Base-by-base conservation (phyloP, 1,140 invertebrate species). In the Galleria mellonella region DNA sequence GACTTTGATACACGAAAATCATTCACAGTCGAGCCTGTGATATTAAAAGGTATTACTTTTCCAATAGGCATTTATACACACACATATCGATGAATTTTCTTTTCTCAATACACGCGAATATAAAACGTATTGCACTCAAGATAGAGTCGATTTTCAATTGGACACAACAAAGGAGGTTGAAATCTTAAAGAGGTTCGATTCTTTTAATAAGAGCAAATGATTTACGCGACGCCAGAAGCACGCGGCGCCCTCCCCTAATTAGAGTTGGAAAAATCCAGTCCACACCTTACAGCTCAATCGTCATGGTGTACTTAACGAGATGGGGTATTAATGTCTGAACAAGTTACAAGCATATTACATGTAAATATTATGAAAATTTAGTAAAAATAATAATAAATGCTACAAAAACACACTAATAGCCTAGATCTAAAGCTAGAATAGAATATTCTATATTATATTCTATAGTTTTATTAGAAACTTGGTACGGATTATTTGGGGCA, bases 151-250 rank as follows among this genome's bases (percentile, higher is more conserved):
- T 23, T 23, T 23, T 23, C 6, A 2, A 23, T 23, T 23, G 6
- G 17, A 6, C 17, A 6, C 17, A 23, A 23, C 17, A 3, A 23
- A 23, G 43, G 33, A 49, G 35, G 35, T 44, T 39, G 43, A 14
- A 28, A 42, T 54, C 55, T 54, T 54, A 47, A 54, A 49, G 57
- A 51, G 45, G 52, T 55, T 60, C 52, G 57, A 55, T 60, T 60
- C 52, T 61, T 61, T 61, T 61, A 61, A 61, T 61, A 61, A 61
- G 49, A 47, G 41, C 33, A 44, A 30, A 61, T 61, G 58, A 61
- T 61, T 61, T 61, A 61, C 58, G 58, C 43, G 49, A 42, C 40
- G 58, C 50, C 58, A 61, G 28, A 27, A 30, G 32, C 58, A 61
- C 49, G 32, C 50, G 57, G 56, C 38, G 49, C 57, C 30, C 23